Conservation (phyloP, 2,888 invertebrate species). For the Drosophila borealis region DNA sequence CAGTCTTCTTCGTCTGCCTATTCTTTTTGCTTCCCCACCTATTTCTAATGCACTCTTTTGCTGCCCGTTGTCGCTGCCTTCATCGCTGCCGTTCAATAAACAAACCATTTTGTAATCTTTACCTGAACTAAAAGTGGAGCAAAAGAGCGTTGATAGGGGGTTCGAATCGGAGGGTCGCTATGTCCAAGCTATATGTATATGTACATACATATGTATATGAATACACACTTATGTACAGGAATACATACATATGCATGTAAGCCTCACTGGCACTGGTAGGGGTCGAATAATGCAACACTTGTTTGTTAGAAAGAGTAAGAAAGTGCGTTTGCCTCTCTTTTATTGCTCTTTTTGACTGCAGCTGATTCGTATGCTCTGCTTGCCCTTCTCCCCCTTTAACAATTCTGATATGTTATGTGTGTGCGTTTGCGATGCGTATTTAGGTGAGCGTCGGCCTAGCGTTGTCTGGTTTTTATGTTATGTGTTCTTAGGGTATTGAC, state of each 20-base stretch:
- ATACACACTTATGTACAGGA: background rate
- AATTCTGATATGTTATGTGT: background rate
- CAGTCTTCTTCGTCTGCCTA: constrained; percentile 13
- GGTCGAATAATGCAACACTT: constrained; percentile 57
- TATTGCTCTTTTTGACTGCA: constrained; percentile 37
- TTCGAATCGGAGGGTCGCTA: constrained; percentile 15
- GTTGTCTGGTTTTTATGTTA: constrained; percentile 30
- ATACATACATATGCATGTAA: constrained; percentile 28
- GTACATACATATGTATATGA: background rate
- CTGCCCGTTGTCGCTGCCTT: constrained; percentile 46
- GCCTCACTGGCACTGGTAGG: constrained; percentile 29
- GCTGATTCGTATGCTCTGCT: constrained; percentile 38
- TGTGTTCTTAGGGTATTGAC: constrained; percentile 18
- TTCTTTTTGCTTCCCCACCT: constrained; percentile 5
- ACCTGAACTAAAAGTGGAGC: constrained; percentile 71
- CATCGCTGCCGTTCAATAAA: constrained; percentile 57
- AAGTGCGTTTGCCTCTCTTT: constrained; percentile 26
- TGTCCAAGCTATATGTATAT: constrained; percentile 5
- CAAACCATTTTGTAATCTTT: constrained; percentile 74
- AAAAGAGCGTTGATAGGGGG: constrained; percentile 37
- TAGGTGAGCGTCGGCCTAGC: constrained; percentile 63
- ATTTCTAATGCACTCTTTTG: constrained; percentile 41
- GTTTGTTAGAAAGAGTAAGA: constrained; percentile 23
- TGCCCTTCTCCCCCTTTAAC: constrained; percentile 17
- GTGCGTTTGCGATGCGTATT: constrained; percentile 27